Percentiles rank a stretch among this genome's conserved stretches.
Evolutionary conservation across 1,140 invertebrate species (phyloP).

Genomic region (Cotesia glomerata): DNA sequence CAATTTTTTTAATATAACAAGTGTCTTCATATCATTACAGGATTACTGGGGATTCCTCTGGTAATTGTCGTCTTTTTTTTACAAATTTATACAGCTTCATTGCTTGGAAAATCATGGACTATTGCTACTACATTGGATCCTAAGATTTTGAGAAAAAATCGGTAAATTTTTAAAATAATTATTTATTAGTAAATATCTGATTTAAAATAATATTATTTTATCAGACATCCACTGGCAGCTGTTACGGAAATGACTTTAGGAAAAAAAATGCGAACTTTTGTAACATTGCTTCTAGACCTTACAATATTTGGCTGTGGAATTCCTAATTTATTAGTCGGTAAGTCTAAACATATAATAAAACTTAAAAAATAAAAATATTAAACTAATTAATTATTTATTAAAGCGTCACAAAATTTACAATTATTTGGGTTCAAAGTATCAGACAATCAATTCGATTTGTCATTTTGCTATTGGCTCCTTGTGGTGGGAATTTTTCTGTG

Average conservation of each 20-base stretch:
- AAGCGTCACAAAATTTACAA: conserved; percentile 79
- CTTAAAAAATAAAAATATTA: conserved; percentile 15
- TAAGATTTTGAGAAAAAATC: conserved; percentile 70
- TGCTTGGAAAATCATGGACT: conserved; percentile 77
- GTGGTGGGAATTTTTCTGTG: conserved; percentile 73
- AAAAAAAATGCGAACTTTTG: conserved; percentile 63
- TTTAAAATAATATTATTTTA: conserved; percentile 30
- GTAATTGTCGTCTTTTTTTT: conserved; percentile 71
- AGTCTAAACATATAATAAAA: conserved; percentile 39
- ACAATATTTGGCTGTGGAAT: conserved; percentile 77
- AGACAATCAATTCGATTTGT: conserved; percentile 67
- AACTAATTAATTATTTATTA: conserved; percentile 38
- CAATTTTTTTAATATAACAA: neutral
- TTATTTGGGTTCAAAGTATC: conserved; percentile 73
- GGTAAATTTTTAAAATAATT: conserved; percentile 53
- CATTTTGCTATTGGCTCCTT: conserved; percentile 79
- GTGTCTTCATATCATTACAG: conserved; percentile 56
- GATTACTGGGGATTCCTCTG: conserved; percentile 73
- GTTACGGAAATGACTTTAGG: conserved; percentile 76
- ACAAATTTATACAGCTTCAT: conserved; percentile 77
- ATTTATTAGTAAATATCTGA: conserved; percentile 1
- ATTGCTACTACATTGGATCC: conserved; percentile 74
- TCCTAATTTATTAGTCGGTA: conserved; percentile 78
- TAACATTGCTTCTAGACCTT: conserved; percentile 73
- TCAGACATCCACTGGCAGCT: conserved; percentile 78